Evolutionary conservation across 2,113 vertebrate species (phyloP), one percentile per base, ranked within the genome.

Genomic region (Amphilophus citrinellus): DNA sequence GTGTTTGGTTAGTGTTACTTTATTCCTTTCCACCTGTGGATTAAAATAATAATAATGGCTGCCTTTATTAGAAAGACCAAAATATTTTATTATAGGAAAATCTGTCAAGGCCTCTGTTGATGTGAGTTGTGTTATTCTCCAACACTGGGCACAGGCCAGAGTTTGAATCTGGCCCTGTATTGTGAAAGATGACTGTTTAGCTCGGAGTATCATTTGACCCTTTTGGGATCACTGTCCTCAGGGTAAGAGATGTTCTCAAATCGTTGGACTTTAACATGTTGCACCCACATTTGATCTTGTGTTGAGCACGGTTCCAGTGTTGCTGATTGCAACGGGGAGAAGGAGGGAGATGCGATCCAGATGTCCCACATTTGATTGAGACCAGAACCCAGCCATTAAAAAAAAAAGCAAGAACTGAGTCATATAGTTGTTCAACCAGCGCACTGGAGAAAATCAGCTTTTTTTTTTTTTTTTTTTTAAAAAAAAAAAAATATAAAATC

Each of bases 301-400:
- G 68, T 56, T 79, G 68, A 86, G 75, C 71, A 73, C 47, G n/a
- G 63, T 90, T 84, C 84, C 90, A 87, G 89, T 95, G 91, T 89
- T 92, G 77, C 94, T 96, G 96, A 95, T 96, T 96, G 95, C 92
- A 92, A 85, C 82, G 87, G 94, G 92, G 90, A 85, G 88, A 83
- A 65, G n/a, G 15, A 10, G 61, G 86, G 89, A 97, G 95, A 97
- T 96, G 86, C 85, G 94, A 97, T 97, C 94, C 97, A 97, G 96
- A 97, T 97, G 97, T 95, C 93, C 88, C 85, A 88, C 91, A 79
- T 90, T 90, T 96, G 96, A 98, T 97, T 94, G 95, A 96, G 97
- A 97, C 91, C 97, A 98, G 97, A 96, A 95, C 95, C 95, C 73
- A 87, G 90, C 94, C 94, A 94, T 96, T 96, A 96, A 96, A 96